phyloP scores from a whole-genome alignment of 2,888 invertebrate genomes.

The Branchellion lobata region DNA sequence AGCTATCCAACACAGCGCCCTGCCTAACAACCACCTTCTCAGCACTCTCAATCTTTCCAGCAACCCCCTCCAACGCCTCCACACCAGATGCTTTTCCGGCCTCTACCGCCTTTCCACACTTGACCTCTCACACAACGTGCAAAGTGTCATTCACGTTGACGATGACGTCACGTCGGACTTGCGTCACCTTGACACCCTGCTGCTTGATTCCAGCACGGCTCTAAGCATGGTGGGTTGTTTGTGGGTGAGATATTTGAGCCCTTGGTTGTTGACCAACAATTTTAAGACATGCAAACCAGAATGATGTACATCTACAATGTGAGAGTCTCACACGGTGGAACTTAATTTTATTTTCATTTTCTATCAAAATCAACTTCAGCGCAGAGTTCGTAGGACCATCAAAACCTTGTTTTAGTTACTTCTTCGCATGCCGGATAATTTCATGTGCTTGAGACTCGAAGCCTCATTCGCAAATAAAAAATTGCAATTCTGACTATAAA shows the following conservation, averaged over 20 bases:
- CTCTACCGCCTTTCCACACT: background rate
- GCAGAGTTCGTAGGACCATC: too few species aligned
- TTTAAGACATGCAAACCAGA: too few species aligned
- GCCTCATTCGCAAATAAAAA: too few species aligned
- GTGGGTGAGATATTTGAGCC: background rate
- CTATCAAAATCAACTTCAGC: too few species aligned
- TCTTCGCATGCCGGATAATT: too few species aligned
- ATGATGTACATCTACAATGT: too few species aligned
- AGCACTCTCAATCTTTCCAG: conserved; percentile 78
- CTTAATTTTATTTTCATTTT: too few species aligned
- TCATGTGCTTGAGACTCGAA: too few species aligned
- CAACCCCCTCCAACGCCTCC: conserved; percentile 2
- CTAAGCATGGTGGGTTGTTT: background rate
- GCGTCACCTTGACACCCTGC: background rate
- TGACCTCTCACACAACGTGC: background rate
- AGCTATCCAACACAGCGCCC: conserved; percentile 72
- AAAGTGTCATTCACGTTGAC: background rate
- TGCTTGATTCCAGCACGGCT: background rate
- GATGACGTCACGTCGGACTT: background rate
- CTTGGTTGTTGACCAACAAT: background rate
- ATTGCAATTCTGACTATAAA: too few species aligned
- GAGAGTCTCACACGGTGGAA: too few species aligned
- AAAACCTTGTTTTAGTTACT: too few species aligned
- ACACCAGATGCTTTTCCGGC: background rate
- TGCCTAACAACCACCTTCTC: conserved; percentile 76